Evolutionary conservation across 2,113 vertebrate species (phyloP).

Genomic region (Salvelinus namaycush): DNA sequence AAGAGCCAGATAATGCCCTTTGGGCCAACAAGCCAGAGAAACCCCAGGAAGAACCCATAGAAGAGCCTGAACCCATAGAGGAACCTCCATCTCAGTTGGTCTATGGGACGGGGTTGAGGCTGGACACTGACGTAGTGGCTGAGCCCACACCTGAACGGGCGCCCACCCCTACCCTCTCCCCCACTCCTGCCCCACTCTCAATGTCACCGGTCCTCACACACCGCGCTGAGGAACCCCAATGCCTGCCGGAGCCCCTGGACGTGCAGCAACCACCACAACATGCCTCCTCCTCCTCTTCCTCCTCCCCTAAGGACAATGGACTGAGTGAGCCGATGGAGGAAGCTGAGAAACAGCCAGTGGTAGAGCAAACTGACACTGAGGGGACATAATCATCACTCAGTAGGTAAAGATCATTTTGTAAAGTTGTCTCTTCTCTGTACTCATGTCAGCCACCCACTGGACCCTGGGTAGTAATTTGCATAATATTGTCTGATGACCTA

Average conservation of each 20-base stretch:
- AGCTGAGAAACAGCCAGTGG: constrained; percentile 95
- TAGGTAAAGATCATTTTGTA: constrained; percentile 99
- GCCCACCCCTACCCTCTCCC: constrained; percentile 17
- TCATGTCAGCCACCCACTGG: constrained; percentile 93
- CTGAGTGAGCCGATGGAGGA: constrained; percentile 92
- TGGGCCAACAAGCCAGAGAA: constrained; percentile 75
- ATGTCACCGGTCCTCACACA: constrained; percentile 29
- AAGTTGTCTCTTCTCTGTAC: constrained; percentile 97
- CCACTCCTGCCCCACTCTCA: constrained; percentile 1
- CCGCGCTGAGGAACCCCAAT: constrained; percentile 72
- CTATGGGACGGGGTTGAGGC: constrained; percentile 85
- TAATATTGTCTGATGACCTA: constrained; percentile 85
- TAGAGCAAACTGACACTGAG: constrained; percentile 99
- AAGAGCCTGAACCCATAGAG: constrained; percentile 7
- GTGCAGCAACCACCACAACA: constrained; percentile 50
- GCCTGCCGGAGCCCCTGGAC: constrained; percentile 71
- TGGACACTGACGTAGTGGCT: constrained; percentile 71
- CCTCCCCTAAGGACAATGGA: constrained; percentile 84
- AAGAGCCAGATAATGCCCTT: constrained; percentile 64
- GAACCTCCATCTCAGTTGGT: constrained; percentile 64
- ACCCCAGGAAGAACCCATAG: constrained; percentile 42
- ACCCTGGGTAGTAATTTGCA: constrained; percentile 80
- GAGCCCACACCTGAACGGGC: constrained; percentile 27
- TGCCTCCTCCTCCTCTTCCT: constrained; percentile 22
- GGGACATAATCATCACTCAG: constrained; percentile 99